A percentile compares a stretch with the other conserved stretches of the same genome.
phyloP scores from a whole-genome alignment of 2,888 invertebrate species.

The Coecobrya sp. region DNA sequence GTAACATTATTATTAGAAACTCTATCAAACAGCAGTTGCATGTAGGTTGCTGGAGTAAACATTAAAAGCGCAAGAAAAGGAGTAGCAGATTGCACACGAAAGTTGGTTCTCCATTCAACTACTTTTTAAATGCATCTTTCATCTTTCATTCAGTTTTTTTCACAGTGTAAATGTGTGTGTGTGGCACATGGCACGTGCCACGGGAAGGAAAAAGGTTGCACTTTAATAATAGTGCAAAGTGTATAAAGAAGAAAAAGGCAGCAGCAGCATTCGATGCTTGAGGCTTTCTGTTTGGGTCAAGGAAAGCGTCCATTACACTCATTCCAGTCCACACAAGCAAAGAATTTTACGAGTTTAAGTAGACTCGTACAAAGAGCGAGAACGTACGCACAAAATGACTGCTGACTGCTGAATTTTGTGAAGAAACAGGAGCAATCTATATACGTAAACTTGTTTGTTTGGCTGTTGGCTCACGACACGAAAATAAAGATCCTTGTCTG shows the following conservation, averaged over 20 bases:
- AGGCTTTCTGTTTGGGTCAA: conserved; percentile 68
- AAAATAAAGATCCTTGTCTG: conserved; percentile 80
- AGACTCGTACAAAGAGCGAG: background rate
- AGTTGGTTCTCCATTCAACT: conserved; percentile 65
- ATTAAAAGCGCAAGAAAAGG: conserved; percentile 29
- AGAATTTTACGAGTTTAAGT: conserved; percentile 38
- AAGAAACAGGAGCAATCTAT: conserved; percentile 39
- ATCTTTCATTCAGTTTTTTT: conserved; percentile 54
- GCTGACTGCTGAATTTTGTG: conserved; percentile 3
- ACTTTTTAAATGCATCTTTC: conserved; percentile 76
- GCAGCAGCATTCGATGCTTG: conserved; percentile 4
- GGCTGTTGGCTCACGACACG: conserved; percentile 60
- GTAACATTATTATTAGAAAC: conserved; percentile 38
- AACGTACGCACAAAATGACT: background rate
- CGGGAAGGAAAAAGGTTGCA: conserved; percentile 66
- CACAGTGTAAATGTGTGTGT: conserved; percentile 68
- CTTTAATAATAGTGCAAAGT: conserved; percentile 67
- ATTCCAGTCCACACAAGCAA: background rate
- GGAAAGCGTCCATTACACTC: conserved; percentile 44
- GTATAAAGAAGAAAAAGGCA: background rate
- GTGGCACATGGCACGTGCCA: conserved; percentile 81
- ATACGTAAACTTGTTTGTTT: conserved; percentile 24
- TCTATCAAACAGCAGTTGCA: background rate
- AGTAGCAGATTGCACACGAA: conserved; percentile 69
- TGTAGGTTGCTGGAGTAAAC: background rate